phyloP scores from a whole-genome alignment of 2,888 invertebrate species.

The Drosophila paranaensis region DNA sequence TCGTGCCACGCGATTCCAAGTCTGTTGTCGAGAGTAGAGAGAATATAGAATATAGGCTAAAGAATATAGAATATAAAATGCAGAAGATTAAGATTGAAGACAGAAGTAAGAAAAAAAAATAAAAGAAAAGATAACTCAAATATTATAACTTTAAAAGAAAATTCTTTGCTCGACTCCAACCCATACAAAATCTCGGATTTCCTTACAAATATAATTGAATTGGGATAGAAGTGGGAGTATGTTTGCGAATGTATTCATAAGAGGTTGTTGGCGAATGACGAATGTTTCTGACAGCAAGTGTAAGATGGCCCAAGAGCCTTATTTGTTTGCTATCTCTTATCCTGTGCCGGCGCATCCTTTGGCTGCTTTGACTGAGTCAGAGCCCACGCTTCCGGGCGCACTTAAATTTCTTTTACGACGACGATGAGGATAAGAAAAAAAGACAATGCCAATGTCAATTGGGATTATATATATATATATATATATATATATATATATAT shows the following conservation, averaged over 20 bases:
- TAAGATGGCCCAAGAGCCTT: background rate
- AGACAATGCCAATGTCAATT: background rate
- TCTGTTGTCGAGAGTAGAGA: no score
- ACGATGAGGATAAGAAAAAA: background rate
- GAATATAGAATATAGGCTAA: no score
- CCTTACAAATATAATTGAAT: background rate
- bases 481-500: background rate
- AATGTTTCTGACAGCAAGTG: background rate
- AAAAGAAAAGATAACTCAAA: background rate
- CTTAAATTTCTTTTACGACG: background rate
- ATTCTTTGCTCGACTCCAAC: background rate
- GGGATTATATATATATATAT: background rate
- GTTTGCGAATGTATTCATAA: background rate
- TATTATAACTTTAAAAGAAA: background rate
- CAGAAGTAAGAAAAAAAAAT: background rate
- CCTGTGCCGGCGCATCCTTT: background rate
- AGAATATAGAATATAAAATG: no score
- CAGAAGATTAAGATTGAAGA: no score
- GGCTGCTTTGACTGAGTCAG: background rate
- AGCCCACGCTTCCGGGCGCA: background rate
- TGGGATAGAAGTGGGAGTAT: background rate
- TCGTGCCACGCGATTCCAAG: conserved; percentile 13
- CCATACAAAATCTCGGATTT: background rate
- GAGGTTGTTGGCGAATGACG: background rate
- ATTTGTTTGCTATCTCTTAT: background rate